Evolutionary conservation across 1,140 invertebrate species (phyloP), one percentile per base, ranked within the genome.

Genomic region (Drosophila nigrodunni): DNA sequence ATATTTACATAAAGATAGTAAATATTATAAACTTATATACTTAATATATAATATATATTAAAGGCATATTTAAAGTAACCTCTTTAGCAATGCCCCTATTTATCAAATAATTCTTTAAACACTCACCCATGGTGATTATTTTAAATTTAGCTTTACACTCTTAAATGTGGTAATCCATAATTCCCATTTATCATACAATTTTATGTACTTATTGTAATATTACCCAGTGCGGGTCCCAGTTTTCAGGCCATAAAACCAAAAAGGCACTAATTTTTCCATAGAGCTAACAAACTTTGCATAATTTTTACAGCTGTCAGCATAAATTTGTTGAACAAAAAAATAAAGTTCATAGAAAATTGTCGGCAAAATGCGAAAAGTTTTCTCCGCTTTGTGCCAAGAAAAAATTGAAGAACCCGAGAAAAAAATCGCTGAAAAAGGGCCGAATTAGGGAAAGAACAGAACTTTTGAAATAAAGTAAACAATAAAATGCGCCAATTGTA

Each of bases 401-500:
- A 69, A 66, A 44, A 77, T 30, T 30, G 25, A 30, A 15, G 43
- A 52, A 34, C 25, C 25, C 25, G 25, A 7, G 13, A n/a, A 35
- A 34, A 54, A 55, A 49, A 34, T 10, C 39, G 2, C 44, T 7
- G 21, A 25, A 60, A 43, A 60, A 39, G 37, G 9, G 37, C 30
- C 2, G 13, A 59, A n/a, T 30, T 30, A 59, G 57, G 46, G 55
- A 5, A 37, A 3, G 34, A 80, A 82, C 76, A 2, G 34, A 80
- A 82, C 79, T 87, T 87, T 71, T 34, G 44, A 60, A 76, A 88
- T 87, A 87, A 82, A 82, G 72, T 88, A 76, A 77, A 82, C 83
- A 80, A 79, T 82, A 77, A 79, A 87, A 77, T 76, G 82, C 55
- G 82, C 66, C 82, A 82, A 86, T 87, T 86, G 76, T 66, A 61